Percentiles rank a stretch among this genome's conserved stretches.
Conservation (phyloP, 2,888 invertebrate species). For the Machimus rusticus region DNA sequence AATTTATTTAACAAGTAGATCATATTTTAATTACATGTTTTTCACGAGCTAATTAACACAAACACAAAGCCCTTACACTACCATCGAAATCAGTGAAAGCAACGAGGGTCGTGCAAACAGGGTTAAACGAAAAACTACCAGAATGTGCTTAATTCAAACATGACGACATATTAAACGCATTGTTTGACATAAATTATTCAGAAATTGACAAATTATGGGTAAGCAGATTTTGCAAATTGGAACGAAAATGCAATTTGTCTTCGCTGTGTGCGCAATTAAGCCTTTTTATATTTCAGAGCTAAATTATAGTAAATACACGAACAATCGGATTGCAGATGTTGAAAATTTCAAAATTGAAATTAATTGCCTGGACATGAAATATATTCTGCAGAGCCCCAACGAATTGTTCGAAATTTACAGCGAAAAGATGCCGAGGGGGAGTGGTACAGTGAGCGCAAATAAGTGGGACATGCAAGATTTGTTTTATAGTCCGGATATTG, state of each 20-base stretch:
- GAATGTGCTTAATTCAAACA: conserved; percentile 24
- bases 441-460: neutral
- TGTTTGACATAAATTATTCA: conserved; percentile 37
- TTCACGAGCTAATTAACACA: conserved; percentile 26
- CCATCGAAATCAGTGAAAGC: neutral
- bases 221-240: conserved; percentile 24
- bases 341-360: conserved; percentile 40
- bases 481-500: conserved; percentile 23
- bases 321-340: conserved; percentile 39
- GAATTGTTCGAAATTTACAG: conserved; percentile 36
- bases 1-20: conserved; percentile 25
- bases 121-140: neutral
- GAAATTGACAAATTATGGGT: conserved; percentile 37
- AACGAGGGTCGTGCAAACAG: neutral
- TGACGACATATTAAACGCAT: conserved; percentile 32
- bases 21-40: conserved; percentile 19
- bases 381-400: conserved; percentile 25
- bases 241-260: conserved; percentile 37
- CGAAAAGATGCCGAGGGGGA: conserved; percentile 13
- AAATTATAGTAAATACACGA: conserved; percentile 33
- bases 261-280: conserved; percentile 28
- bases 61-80: neutral
- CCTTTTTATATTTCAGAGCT: conserved; percentile 19
- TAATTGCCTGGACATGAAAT: conserved; percentile 39
- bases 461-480: conserved; percentile 21